Base-by-base conservation (phyloP, 2,888 invertebrate genomes). In the Trilocha varians region DNA sequence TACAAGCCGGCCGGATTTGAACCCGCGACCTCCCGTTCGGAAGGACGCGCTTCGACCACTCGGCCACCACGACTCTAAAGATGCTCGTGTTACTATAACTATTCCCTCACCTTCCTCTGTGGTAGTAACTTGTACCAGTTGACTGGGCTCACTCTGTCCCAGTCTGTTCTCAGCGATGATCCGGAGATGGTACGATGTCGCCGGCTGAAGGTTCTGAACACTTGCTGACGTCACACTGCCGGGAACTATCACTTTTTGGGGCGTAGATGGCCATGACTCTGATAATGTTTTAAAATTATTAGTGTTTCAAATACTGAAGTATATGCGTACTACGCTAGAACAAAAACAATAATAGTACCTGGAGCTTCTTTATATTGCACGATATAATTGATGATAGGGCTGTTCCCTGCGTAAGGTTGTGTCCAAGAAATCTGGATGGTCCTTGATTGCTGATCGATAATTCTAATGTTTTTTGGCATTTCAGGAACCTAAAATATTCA, bases 81-180 rank as follows among this genome's bases (percentile, higher is more conserved):
- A n/a, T n/a, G n/a, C n/a, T n/a, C n/a, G n/a, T n/a, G n/a, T n/a
- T n/a, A n/a, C n/a, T n/a, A n/a, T n/a, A n/a, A n/a, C n/a, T n/a
- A n/a, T n/a, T n/a, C n/a, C n/a, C n/a, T 59, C 72, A 90, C 91
- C 89, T 89, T 93, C 93, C 84, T 93, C 93, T 44, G 93, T 87
- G n/a, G 94, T 94, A 41, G 92, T 93, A n/a, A 93, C 91, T 87
- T 93, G 93, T 37, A 93, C 89, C 16, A 93, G 90, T 73, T 95
- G 95, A 58, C 95, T 94, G 37, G 94, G 94, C 62, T 94, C 93
- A 56, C 96, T 95, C 52, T 93, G 89, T 2, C 97, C 97, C 50
- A 97, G 87, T 60, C 94, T 89, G 78, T 97, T 97, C 72, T 95
- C 95, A 6, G 96, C 96, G 55, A 96, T 90, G 62, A 97, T 93